Evolutionary conservation across 2,888 invertebrate genomes (phyloP), one percentile per base, ranked within the genome.

Genomic region (Ophion obscuratus): DNA sequence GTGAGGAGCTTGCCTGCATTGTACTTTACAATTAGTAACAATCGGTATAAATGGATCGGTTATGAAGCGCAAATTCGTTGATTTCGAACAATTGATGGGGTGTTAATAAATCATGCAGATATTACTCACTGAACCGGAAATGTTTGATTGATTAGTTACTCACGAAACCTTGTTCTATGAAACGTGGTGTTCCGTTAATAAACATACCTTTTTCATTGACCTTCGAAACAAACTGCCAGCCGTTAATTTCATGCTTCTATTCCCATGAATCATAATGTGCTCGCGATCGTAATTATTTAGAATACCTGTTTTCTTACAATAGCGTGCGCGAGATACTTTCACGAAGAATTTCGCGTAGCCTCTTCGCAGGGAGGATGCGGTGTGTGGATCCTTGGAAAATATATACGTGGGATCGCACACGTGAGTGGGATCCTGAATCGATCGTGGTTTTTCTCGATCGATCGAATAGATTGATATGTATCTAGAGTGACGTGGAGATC

Each of bases 141-240:
- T 47, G 70, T 75, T 57, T 64, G 20, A 75, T 81, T 59, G 68
- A 75, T 81, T 68, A 31, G 40, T 24, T 47, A 68, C 27, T 53
- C 36, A 47, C 47, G 67, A 89, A 87, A 82, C 83, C 87, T 89
- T 88, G 87, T 78, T 57, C 80, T 31, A 36, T 64, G 68, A 78
- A 74, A 62, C 53, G 47, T 81, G 70, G 75, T n/a, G 75, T 73
- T 81, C 11, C 79, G 71, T 66, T 74, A 20, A 64, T 11, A 75
- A 76, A 47, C 53, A 70, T 31, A 61, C 10, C 3, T 53, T 40
- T 75, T 27, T 27, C n/a, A 64, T 70, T 53, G 59, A 27, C 71
- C 73, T 67, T 73, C 62, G n/a, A 47, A 47, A 64, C 44, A 47
- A 27, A 76, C 73, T 74, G 61, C 71, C 73, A 53, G 40, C 31